phyloP scores from a whole-genome alignment of 2,113 vertebrate genomes.

The Albula glossodonta region DNA sequence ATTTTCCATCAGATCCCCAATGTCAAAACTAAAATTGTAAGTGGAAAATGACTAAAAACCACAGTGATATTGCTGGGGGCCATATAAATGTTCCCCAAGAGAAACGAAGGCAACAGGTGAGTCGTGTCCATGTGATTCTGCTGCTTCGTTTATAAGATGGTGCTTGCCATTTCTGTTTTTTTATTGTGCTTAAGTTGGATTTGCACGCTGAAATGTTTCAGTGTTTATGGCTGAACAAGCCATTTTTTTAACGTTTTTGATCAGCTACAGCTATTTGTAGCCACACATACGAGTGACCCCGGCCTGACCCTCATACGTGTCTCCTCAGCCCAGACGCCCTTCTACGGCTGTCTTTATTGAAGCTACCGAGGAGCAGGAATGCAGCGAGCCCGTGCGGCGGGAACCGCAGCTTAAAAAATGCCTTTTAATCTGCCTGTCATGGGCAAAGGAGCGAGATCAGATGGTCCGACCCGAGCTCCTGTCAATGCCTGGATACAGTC shows the following conservation, averaged over 20 bases:
- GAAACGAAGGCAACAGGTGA: too few species aligned
- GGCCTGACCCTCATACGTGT: conserved; percentile 54
- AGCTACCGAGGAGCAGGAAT: conserved; percentile 42
- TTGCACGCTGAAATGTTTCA: too few species aligned
- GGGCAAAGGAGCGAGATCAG: conserved; percentile 8
- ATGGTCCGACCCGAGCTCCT: neutral
- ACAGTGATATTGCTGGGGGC: neutral
- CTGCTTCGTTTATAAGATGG: too few species aligned
- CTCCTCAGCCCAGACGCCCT: conserved; percentile 54
- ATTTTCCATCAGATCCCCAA: neutral
- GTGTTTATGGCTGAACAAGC: too few species aligned
- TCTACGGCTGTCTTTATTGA: conserved; percentile 46
- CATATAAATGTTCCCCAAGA: too few species aligned
- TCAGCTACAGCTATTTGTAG: neutral
- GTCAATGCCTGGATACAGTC: neutral
- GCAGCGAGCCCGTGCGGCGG: conserved; percentile 51
- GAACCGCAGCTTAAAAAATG: conserved; percentile 27
- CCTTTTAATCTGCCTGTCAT: conserved; percentile 35
- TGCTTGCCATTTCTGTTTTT: too few species aligned
- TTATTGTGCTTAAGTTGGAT: too few species aligned
- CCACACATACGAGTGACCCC: conserved; percentile 58
- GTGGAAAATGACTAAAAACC: neutral
- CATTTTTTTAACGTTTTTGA: too few species aligned
- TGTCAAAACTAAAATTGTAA: neutral
- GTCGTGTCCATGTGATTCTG: too few species aligned